phyloP scores from a whole-genome alignment of 1,140 invertebrate species.

The Bombus pascuorum region DNA sequence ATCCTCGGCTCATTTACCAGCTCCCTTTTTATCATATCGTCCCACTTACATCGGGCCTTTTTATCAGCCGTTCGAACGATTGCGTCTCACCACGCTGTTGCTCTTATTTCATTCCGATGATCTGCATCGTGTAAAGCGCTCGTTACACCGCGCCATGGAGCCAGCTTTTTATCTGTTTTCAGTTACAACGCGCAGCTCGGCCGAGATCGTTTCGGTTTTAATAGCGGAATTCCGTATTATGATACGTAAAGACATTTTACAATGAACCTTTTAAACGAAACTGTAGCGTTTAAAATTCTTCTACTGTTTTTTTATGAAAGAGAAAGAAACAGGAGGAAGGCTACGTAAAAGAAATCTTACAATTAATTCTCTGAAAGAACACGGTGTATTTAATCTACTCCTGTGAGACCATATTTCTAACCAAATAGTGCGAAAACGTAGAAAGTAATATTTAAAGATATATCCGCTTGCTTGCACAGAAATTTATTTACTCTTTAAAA shows the following conservation, averaged over 20 bases:
- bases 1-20: neutral
- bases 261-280: neutral
- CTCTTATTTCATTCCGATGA: neutral
- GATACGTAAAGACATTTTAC: neutral
- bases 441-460: neutral
- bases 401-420: neutral
- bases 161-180: constrained; percentile 1
- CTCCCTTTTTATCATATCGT: neutral
- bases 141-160: neutral
- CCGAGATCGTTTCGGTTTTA: neutral
- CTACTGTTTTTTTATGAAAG: neutral
- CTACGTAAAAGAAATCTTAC: neutral
- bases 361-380: neutral
- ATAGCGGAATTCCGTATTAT: neutral
- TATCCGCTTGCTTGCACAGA: no score
- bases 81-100: neutral
- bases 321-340: neutral
- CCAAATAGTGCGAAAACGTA: neutral
- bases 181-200: neutral
- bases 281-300: neutral
- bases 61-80: neutral
- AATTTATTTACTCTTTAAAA: no score
- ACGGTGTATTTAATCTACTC: neutral
- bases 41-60: neutral
- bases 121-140: neutral